These are phyloP conservation scores for Aythya baeri DNA, from an alignment of 2,113 vertebrate genomes.

Conservation along the genomic window DNA sequence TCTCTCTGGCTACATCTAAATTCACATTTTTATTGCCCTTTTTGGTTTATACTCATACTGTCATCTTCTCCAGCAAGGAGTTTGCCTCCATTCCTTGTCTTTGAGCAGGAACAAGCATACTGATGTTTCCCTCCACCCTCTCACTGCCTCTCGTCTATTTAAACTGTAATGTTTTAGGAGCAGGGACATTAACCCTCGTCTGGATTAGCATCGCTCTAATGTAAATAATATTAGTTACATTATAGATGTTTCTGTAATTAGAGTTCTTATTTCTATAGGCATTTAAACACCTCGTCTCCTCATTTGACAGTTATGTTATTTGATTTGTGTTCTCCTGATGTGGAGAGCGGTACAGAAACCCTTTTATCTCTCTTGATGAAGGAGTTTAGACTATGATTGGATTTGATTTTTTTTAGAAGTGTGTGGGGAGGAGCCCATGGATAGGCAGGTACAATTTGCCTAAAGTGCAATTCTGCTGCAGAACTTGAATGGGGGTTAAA, in stretches of 20 bases:
- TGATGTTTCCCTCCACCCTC: slow-evolving; percentile 8
- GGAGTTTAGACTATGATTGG: slow-evolving; percentile 3
- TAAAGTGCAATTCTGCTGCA: background rate
- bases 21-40: slow-evolving; percentile 4
- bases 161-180: slow-evolving; percentile 71
- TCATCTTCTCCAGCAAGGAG: background rate
- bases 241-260: slow-evolving; percentile 72
- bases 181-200: slow-evolving; percentile 58
- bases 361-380: slow-evolving; percentile 39
- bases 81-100: slow-evolving; percentile 13
- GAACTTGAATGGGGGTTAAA: slow-evolving; percentile 36
- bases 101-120: slow-evolving; percentile 2
- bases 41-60: slow-evolving; percentile 4
- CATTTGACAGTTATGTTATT: slow-evolving; percentile 59
- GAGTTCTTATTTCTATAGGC: slow-evolving; percentile 68
- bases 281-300: slow-evolving; percentile 56
- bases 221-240: slow-evolving; percentile 73
- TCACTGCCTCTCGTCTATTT: slow-evolving; percentile 41
- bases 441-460: background rate
- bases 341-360: slow-evolving; percentile 32
- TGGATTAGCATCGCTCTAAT: slow-evolving; percentile 60
- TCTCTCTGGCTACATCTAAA: slow-evolving; percentile 4
- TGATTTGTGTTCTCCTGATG: slow-evolving; percentile 65
- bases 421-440: background rate
- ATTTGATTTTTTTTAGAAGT: slow-evolving; percentile 15